Evolutionary conservation across 2,888 invertebrate genomes (phyloP).

Genomic region (Epirrita christyi): DNA sequence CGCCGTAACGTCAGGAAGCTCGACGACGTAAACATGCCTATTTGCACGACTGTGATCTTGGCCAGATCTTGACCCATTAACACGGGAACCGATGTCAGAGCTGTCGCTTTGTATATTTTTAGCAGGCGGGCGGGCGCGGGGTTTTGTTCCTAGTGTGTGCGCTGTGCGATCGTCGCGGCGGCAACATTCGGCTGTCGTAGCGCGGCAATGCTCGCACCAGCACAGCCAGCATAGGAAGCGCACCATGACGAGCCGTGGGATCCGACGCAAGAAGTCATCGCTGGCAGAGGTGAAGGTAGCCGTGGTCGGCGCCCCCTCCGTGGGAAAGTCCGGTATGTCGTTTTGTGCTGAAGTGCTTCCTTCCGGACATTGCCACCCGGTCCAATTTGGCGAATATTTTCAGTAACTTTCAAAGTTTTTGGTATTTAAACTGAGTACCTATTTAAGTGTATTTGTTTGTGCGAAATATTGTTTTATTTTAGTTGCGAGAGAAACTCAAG

Average conservation of each 20-base stretch:
- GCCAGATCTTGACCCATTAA: conserved; percentile 85
- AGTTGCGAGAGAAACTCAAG: too few relatives aligned
- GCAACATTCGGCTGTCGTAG: conserved; percentile 55
- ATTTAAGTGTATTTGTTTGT: too few relatives aligned
- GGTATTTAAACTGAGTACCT: too few relatives aligned
- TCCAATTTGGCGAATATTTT: conserved; percentile 11
- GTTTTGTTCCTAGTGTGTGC: conserved; percentile 58
- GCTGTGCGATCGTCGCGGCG: conserved; percentile 54
- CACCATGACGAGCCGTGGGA: conserved; percentile 90
- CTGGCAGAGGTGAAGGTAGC: conserved; percentile 96
- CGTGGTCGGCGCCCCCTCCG: conserved; percentile 94
- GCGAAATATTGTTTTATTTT: too few relatives aligned
- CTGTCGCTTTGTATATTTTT: conserved; percentile 79
- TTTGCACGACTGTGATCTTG: conserved; percentile 79
- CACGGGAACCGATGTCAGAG: conserved; percentile 75
- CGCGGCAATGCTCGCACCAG: conserved; percentile 31
- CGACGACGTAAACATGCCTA: conserved; percentile 72
- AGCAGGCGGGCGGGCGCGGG: conserved; percentile 66
- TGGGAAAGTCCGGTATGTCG: conserved; percentile 95
- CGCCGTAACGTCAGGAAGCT: conserved; percentile 60
- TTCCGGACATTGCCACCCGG: neutral
- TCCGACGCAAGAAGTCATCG: conserved; percentile 95
- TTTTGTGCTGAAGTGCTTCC: conserved; percentile 13
- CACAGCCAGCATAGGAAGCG: conserved; percentile 31
- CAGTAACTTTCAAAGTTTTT: neutral